A percentile compares a stretch with the other conserved stretches of the same genome.
Conservation (phyloP, 2,797 vertebrate species). For the Thalassophryne amazonica region DNA sequence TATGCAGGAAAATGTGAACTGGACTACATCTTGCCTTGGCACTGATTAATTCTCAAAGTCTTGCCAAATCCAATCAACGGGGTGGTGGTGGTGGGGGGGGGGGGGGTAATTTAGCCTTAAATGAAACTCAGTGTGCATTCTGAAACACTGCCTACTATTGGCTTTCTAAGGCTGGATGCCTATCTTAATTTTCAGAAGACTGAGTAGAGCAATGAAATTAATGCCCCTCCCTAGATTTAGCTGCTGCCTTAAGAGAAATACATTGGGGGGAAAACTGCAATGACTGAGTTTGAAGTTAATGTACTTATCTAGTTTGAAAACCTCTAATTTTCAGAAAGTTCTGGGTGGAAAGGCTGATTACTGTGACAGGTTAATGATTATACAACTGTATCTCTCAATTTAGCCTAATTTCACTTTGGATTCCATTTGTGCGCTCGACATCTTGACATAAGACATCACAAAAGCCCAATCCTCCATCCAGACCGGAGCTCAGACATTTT, state of each 20-base stretch:
- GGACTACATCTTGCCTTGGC: no score
- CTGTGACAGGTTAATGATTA: conserved; percentile 52
- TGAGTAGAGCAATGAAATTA: conserved; percentile 13
- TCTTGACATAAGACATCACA: conserved; percentile 31
- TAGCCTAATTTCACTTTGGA: conserved; percentile 21
- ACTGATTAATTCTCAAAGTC: no score
- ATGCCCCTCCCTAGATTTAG: neutral
- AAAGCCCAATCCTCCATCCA: conserved; percentile 29
- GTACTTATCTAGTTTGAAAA: conserved; percentile 43
- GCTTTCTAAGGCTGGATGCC: conserved; percentile 7
- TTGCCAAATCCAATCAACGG: no score
- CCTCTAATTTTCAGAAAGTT: conserved; percentile 39
- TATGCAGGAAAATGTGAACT: no score
- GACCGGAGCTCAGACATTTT: conserved; percentile 13
- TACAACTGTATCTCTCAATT: conserved; percentile 37
- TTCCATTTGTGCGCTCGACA: conserved; percentile 33
- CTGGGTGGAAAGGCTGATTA: conserved; percentile 25
- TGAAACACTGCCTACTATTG: neutral
- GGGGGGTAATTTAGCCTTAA: neutral
- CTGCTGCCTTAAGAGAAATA: conserved; percentile 20
- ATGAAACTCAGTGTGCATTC: neutral
- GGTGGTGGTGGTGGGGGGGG: no score
- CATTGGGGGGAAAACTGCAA: conserved; percentile 18
- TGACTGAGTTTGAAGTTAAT: conserved; percentile 29
- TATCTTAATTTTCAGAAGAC: conserved; percentile 16